Conservation (phyloP, 1,140 invertebrate species). For the Scylla paramamosain region DNA sequence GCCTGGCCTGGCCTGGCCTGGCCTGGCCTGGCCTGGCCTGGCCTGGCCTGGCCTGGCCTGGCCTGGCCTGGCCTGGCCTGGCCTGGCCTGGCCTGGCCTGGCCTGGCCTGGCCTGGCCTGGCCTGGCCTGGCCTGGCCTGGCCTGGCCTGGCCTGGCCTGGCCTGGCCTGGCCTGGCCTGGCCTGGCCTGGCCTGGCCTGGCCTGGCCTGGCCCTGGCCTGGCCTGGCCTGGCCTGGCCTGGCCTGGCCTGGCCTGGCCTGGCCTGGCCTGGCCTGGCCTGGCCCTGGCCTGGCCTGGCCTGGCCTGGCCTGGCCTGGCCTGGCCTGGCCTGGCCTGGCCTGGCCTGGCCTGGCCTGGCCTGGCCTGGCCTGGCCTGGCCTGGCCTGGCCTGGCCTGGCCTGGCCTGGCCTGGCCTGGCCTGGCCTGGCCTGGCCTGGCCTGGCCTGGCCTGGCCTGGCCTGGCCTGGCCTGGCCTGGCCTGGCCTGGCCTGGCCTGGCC, state of each 20-base stretch:
- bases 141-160: conserved; percentile 43
- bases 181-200: conserved; percentile 57
- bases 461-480: no score
- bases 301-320: conserved; percentile 66
- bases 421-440: conserved; percentile 47
- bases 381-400: conserved; percentile 57
- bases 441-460: no score
- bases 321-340: conserved; percentile 52
- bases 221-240: conserved; percentile 56
- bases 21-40: conserved; percentile 41
- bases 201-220: conserved; percentile 53
- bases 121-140: conserved; percentile 65
- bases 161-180: conserved; percentile 42
- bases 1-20: conserved; percentile 64
- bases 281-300: conserved; percentile 42
- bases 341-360: conserved; percentile 49
- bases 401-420: conserved; percentile 57
- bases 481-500: conserved; percentile 19
- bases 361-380: conserved; percentile 61
- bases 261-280: conserved; percentile 31
- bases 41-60: conserved; percentile 75
- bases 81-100: conserved; percentile 55
- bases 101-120: conserved; percentile 44
- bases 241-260: conserved; percentile 50
- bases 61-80: conserved; percentile 45